Conservation (phyloP, 1,140 invertebrate species). For the Diachasma alloeum region DNA sequence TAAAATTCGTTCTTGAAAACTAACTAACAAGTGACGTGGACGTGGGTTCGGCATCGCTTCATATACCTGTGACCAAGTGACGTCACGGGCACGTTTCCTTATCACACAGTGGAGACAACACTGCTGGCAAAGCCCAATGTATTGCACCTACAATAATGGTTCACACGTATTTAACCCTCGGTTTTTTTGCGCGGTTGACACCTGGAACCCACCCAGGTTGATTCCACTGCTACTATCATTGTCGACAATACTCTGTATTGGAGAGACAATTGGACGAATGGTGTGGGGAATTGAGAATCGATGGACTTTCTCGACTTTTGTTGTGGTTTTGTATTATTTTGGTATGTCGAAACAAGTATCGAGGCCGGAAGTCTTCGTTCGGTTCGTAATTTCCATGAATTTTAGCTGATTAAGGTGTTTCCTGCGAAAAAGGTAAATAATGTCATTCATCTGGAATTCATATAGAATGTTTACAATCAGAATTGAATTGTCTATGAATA, state of each 20-base stretch:
- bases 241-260: not conserved
- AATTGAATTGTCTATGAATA: no score
- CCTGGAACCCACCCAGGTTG: not conserved
- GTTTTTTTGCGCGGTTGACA: not conserved
- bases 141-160: not conserved
- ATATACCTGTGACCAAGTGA: constrained; percentile 63
- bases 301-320: not conserved
- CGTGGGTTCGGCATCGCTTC: constrained; percentile 51
- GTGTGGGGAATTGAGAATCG: not conserved
- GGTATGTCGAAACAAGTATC: not conserved
- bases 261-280: not conserved
- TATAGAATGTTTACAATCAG: no score
- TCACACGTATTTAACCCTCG: not conserved
- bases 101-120: constrained; percentile 41
- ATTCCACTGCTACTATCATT: not conserved
- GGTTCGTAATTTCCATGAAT: not conserved
- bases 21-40: constrained; percentile 61
- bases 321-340: not conserved
- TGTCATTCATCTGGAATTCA: no score
- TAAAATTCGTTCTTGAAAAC: not conserved
- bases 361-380: not conserved
- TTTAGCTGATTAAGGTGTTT: no score
- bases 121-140: not conserved
- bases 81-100: constrained; percentile 61
- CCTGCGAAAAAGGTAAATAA: no score